A percentile compares a stretch with the other conserved stretches of the same genome.
These are phyloP conservation scores for Bubo bubo DNA, from an alignment of 2,113 vertebrate genomes.

Conservation along the genomic window DNA sequence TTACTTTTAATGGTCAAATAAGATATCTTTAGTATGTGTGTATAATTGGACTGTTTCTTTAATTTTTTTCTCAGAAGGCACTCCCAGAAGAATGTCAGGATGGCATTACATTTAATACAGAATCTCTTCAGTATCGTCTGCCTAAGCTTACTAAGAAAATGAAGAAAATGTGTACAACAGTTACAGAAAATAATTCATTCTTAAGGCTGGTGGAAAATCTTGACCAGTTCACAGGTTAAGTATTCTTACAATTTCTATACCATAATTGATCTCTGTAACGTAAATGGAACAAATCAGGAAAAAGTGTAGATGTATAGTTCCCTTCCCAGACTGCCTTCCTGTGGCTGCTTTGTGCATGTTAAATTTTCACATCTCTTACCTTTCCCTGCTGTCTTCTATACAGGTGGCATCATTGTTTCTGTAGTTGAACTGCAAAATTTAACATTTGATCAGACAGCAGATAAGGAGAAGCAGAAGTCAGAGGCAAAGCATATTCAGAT, in stretches of 20 bases:
- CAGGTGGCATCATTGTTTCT: constrained; percentile 87
- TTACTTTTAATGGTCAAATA: neutral
- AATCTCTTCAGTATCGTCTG: constrained; percentile 83
- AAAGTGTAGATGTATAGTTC: neutral
- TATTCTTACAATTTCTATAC: neutral
- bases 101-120: neutral
- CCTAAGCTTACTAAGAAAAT: constrained; percentile 85
- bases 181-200: constrained; percentile 79
- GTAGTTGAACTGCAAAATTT: constrained; percentile 85
- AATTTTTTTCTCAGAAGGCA: neutral
- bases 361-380: neutral
- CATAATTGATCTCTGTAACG: neutral
- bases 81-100: constrained; percentile 1
- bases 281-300: neutral
- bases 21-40: neutral
- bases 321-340: neutral
- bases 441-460: constrained; percentile 77
- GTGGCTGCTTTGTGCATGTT: fast-evolving
- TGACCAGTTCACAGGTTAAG: constrained; percentile 87
- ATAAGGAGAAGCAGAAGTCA: constrained; percentile 89
- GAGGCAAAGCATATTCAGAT: constrained; percentile 93
- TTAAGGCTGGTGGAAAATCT: constrained; percentile 86
- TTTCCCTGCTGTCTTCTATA: neutral
- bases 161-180: constrained; percentile 85
- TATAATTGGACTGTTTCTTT: neutral